These are phyloP conservation scores for Nephila pilipes DNA, from an alignment of 1,140 invertebrate species.

Conservation along the genomic window DNA sequence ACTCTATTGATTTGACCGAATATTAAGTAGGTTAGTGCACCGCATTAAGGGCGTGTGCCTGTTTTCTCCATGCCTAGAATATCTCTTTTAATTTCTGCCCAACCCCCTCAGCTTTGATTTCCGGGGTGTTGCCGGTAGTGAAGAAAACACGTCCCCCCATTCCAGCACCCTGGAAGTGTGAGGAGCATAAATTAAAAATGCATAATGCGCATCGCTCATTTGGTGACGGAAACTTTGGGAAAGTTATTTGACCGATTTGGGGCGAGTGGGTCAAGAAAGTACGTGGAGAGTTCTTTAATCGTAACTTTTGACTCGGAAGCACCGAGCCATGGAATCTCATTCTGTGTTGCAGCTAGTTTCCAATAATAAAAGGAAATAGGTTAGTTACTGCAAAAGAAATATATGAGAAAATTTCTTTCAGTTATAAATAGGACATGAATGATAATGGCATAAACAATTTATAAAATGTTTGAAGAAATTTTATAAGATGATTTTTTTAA, in stretches of 20 bases:
- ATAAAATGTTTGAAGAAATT: no score
- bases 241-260: not conserved
- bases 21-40: not conserved
- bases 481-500: no score
- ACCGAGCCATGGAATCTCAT: no score
- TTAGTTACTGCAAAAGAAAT: no score
- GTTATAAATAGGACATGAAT: no score
- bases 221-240: not conserved
- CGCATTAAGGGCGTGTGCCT: not conserved
- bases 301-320: no score
- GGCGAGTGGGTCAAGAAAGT: not conserved
- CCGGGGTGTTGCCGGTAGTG: slow-evolving; percentile 1
- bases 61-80: not conserved
- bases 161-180: not conserved
- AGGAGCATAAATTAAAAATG: not conserved
- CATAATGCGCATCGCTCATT: not conserved
- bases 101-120: not conserved
- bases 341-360: no score
- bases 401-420: no score
- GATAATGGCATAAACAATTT: no score
- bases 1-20: not conserved
- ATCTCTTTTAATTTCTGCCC: not conserved
- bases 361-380: no score
- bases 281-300: not conserved
- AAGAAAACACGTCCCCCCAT: not conserved